Evolutionary conservation across 2,888 invertebrate species (phyloP).

Genomic region (Dromius quadrimaculatus): DNA sequence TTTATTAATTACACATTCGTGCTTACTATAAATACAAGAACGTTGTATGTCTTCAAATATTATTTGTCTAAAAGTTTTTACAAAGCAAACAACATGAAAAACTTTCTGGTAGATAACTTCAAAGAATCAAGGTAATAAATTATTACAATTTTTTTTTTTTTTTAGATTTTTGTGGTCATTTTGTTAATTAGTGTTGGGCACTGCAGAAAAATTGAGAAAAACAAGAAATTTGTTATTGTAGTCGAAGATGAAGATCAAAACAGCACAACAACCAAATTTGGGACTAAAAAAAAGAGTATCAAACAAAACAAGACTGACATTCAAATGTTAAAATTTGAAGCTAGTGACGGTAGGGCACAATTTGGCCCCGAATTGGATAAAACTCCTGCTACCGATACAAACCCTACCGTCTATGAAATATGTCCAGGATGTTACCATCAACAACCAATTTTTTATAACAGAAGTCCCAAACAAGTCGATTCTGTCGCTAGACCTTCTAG

Average conservation of each 20-base stretch:
- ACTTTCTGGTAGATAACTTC: slow-evolving; percentile 25
- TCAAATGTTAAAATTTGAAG: slow-evolving; percentile 41
- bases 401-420: no score
- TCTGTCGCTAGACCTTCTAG: no score
- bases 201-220: slow-evolving; percentile 5
- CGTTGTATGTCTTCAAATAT: no score
- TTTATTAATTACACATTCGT: no score
- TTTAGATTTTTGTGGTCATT: slow-evolving; percentile 14
- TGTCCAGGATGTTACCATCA: no score
- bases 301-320: neutral
- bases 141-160: slow-evolving; percentile 8
- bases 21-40: no score
- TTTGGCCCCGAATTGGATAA: no score
- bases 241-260: slow-evolving; percentile 21
- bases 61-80: no score
- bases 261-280: neutral
- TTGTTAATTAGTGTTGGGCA: neutral
- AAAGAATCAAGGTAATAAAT: slow-evolving; percentile 1
- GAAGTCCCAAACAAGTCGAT: no score
- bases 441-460: no score
- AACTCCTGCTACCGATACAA: no score
- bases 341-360: slow-evolving; percentile 25
- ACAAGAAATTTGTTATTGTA: slow-evolving; percentile 25
- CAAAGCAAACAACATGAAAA: slow-evolving; percentile 20
- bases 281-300: no score